Evolutionary conservation across 2,797 vertebrate genomes (phyloP).

Genomic region (Brotula barbata): DNA sequence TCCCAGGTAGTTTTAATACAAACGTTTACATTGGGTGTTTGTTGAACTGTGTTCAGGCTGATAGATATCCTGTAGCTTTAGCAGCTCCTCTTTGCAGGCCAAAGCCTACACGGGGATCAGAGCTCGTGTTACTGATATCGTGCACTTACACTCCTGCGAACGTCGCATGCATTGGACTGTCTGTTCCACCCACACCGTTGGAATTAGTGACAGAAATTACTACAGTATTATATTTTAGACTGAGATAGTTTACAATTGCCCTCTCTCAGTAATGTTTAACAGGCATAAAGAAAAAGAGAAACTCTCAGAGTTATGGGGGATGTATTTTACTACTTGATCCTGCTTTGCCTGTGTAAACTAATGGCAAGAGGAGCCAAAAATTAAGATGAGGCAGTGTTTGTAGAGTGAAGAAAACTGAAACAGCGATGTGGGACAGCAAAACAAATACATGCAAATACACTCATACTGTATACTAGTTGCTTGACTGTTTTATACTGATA

Average conservation of each 20-base stretch:
- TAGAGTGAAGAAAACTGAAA: not conserved
- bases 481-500: too few relatives aligned
- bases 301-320: slow-evolving; percentile 19
- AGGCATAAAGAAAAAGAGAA: too few relatives aligned
- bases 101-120: slow-evolving; percentile 5
- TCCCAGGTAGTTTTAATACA: slow-evolving; percentile 9
- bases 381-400: not conserved
- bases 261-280: too few relatives aligned
- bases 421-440: not conserved
- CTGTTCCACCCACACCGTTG: not conserved
- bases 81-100: slow-evolving; percentile 14
- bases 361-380: not conserved
- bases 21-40: slow-evolving; percentile 40
- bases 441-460: not conserved
- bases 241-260: not conserved
- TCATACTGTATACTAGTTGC: too few relatives aligned
- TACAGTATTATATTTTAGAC: not conserved
- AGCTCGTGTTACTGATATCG: slow-evolving; percentile 32
- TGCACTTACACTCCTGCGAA: slow-evolving; percentile 3
- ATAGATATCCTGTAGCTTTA: not conserved
- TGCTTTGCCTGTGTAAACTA: slow-evolving; percentile 14
- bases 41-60: slow-evolving; percentile 1
- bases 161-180: not conserved
- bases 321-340: slow-evolving; percentile 43
- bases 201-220: not conserved